Conservation (phyloP, 2,797 vertebrate genomes). For the Saguinus oedipus region DNA sequence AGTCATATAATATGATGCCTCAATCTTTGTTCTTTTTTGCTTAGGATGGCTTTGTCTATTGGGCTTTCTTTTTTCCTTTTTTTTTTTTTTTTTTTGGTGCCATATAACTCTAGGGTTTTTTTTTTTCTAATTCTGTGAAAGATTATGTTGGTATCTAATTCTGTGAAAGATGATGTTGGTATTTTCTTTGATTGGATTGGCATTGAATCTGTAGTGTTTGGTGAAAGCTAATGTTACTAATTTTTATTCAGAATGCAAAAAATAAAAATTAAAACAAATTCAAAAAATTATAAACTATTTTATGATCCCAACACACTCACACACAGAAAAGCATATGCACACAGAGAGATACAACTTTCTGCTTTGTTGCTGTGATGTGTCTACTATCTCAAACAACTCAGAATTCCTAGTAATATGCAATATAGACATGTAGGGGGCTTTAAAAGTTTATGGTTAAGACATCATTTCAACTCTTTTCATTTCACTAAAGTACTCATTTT, state of each 20-base stretch:
- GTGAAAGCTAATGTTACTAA: not conserved
- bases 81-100: too few species aligned
- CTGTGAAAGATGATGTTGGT: not conserved
- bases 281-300: not conserved
- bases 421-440: not conserved
- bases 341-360: not conserved
- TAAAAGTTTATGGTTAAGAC: not conserved
- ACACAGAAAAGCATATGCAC: not conserved
- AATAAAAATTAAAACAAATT: not conserved
- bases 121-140: not conserved
- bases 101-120: not conserved
- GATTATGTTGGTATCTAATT: not conserved
- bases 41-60: not conserved
- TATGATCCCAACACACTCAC: not conserved
- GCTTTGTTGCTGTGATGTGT: not conserved
- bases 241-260: not conserved
- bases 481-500: not conserved
- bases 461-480: not conserved
- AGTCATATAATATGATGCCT: not conserved
- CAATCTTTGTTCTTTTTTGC: not conserved
- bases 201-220: not conserved
- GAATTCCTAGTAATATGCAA: not conserved
- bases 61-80: too few species aligned
- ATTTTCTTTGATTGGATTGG: not conserved
- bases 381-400: not conserved